A percentile compares a stretch with the other conserved stretches of the same genome.
Conservation (phyloP, 2,797 vertebrate genomes). For the Peromyscus aztecus region DNA sequence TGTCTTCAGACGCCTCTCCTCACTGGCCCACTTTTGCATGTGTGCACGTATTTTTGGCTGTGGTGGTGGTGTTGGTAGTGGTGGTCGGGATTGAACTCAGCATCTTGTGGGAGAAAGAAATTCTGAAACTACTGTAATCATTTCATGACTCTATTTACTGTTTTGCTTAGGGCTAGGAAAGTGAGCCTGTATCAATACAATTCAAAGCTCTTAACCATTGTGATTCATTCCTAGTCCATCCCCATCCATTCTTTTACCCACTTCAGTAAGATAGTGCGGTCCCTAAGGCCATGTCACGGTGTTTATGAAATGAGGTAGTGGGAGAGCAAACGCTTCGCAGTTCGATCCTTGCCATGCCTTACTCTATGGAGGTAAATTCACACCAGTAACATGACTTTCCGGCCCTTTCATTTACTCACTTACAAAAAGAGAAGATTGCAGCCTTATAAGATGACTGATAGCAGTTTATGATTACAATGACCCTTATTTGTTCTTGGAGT, state of each 20-base stretch:
- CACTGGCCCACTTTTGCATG: not conserved
- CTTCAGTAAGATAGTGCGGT: not conserved
- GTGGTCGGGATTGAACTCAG: not conserved
- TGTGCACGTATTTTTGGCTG: not conserved
- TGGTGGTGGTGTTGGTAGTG: no score
- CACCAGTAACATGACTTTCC: not conserved
- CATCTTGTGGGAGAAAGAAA: not conserved
- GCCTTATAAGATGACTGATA: not conserved
- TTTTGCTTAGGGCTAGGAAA: not conserved
- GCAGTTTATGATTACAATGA: not conserved
- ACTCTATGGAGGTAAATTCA: not conserved
- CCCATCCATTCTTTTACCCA: not conserved
- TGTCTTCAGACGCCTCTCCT: not conserved
- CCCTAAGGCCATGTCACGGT: not conserved
- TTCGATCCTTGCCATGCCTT: not conserved
- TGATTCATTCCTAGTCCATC: not conserved
- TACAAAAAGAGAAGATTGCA: not conserved
- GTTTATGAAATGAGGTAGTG: not conserved
- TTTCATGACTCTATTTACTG: not conserved
- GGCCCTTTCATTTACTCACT: not conserved
- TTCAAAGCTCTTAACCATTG: not conserved
- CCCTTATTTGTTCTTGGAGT: not conserved
- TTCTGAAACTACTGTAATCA: not conserved
- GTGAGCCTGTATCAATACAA: not conserved
- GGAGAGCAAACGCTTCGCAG: not conserved